Evolutionary conservation across 2,888 invertebrate genomes (phyloP), one percentile per base, ranked within the genome.

Genomic region (Protophormia terraenovae): DNA sequence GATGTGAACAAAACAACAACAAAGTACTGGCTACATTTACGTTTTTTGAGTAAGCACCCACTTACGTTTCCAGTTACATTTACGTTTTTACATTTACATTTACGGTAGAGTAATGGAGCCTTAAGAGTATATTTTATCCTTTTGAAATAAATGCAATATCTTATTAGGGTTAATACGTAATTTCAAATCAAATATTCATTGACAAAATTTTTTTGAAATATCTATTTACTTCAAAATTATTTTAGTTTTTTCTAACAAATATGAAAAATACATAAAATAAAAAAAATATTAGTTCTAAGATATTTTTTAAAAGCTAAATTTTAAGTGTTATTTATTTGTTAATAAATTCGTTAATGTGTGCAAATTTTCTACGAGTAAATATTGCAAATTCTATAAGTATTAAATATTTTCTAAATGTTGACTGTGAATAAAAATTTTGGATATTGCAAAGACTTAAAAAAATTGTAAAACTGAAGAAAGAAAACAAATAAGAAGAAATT

Each of bases 321-420:
- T 76, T 71, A 72, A 82, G 76, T 82, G 64, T 82, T 22, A 38
- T 76, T n/a, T n/a, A n/a, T n/a, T n/a, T 82, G 82, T 77, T n/a
- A 35, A 35, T 71, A 77, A 77, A 72, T 41, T 66, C 27, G 32
- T 69, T 47, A 27, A 55, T 27, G 62, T 71, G 76, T 71, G 71
- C 55, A 64, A 82, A 82, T 64, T 67, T 16, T 82, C 35, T 53
- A n/a, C 47, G 8, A 55, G 71, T 64, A 32, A 53, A 62, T 69
- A 69, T 62, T 62, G 75, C 19, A 76, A 71, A 71, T 24, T 66
- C 32, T 32, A 45, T 8, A 78, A 60, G 22, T 69, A 58, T 6
- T 50, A 4, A 50, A 22, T 29, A 22, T 47, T 62, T 60, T 53
- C 27, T 79, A 27, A 35, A 55, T 75, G 73, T 84, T 75, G 10